Percentiles rank a stretch among this genome's conserved stretches.
Evolutionary conservation across 1,140 invertebrate species (phyloP).

Genomic region (Notospermus geniculatus): DNA sequence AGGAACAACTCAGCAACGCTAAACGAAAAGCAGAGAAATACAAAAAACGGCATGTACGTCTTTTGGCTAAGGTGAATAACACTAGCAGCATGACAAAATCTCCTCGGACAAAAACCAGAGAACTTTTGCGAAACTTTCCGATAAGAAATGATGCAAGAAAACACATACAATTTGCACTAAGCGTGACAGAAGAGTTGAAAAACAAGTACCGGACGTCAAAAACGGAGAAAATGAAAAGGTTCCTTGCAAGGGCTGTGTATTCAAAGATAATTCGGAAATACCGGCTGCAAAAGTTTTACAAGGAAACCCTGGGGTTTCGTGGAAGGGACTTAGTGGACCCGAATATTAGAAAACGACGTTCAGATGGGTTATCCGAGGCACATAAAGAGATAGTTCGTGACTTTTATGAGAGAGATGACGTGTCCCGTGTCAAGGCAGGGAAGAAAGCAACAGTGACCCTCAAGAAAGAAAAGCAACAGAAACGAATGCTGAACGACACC

Average conservation of each 20-base stretch:
- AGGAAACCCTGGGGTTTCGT: neutral
- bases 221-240: neutral
- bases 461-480: conserved; percentile 17
- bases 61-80: no score
- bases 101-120: conserved; percentile 11
- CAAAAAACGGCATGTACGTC: no score
- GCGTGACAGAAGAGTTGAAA: neutral
- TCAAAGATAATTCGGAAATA: neutral
- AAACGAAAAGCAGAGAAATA: no score
- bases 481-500: conserved; percentile 10
- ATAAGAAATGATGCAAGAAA: neutral
- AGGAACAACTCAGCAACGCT: no score
- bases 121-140: neutral
- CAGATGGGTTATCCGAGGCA: neutral
- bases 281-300: neutral
- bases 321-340: neutral
- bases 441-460: conserved; percentile 18
- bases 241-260: neutral
- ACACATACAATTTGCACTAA: neutral
- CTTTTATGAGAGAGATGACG: neutral
- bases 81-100: no score
- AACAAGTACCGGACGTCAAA: neutral
- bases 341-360: neutral
- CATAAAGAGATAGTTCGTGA: neutral
- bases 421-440: conserved; percentile 11